Evolutionary conservation across 1,140 invertebrate genomes (phyloP), one percentile per base, ranked within the genome.

Genomic region (Phocides pigmalion): DNA sequence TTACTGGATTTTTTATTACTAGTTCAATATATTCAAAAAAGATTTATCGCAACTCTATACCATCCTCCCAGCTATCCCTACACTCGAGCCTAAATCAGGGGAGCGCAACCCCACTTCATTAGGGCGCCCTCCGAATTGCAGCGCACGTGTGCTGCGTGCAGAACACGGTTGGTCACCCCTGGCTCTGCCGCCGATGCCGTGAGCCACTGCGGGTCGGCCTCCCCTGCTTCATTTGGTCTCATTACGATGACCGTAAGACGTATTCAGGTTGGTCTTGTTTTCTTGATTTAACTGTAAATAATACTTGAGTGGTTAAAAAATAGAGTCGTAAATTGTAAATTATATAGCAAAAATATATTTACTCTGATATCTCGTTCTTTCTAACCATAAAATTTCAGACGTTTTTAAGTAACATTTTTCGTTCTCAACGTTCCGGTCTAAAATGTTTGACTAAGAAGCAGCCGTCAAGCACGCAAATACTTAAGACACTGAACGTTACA

Each of bases 71-170:
- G 19, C 37, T 58, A 25, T 22, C 15, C 11, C 20, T 66, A 50
- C 32, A 35, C 20, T 39, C 32, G 16, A 41, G 47, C 56, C 28
- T 47, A 46, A 41, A 17, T 25, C 70, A 75, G 73, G 72, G 78
- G 74, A 59, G 71, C 64, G 39, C 69, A 76, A 78, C 79, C 86
- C 86, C 74, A 78, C 82, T 86, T 87, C 86, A 87, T 89, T 87
- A 86, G 73, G 71, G 58, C 56, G 64, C 82, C 79, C 82, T 77
- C 70, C 64, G 69, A 75, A 72, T 72, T 72, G 77, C 72, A 72
- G 56, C 65, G 78, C 84, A 84, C 84, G 83, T 84, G 82, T 78
- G 76, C 74, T 66, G 83, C 80, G 71, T 81, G 76, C 81, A 62
- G 58, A 75, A 72, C 69, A 72, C 74, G 70, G 66, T 68, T 68